Evolutionary conservation across 2,797 vertebrate species (phyloP), one percentile per base, ranked within the genome.

Genomic region (Eupleurogrammus muticus): DNA sequence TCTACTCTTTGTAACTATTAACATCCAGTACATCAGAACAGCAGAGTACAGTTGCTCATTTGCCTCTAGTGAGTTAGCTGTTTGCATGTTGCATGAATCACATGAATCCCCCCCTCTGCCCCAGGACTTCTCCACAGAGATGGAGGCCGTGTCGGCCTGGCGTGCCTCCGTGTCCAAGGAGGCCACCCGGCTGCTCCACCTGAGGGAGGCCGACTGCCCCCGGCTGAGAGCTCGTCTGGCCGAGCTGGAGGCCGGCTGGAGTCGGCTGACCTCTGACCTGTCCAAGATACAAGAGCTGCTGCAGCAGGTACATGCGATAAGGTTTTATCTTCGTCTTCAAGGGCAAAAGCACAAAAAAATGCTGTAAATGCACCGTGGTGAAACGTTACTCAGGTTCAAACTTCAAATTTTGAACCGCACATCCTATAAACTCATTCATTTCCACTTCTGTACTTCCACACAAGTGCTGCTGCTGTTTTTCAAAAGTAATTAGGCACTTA

Each of bases 111-210:
- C 24, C 49, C 21, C 35, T 62, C 1, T 60, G 17, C 2, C 8
- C 14, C 64, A 99, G 98, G 90, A 94, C 51, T 95, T 99, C 80
- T 93, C 90, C 20, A 92, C 94, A 87, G 95, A 97, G 85, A 77
- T 91, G 35, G 94, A 95, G 75, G 86, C 87, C 64, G 93, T 92
- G 77, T 95, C 94, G 1, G 89, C 83, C 10, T 89, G 95, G 79
- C 97, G 92, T 81, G 91, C 83, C 0, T 94, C 93, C 0, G 94
- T 92, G 8, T 74, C 94, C 46, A 92, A 83, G 52, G 84, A 91
- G 0, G 95, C 94, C 19, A 86, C 90, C 62, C 93, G 90, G 56
- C 94, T 98, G 60, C 90, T 96, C 56, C 93, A 93, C 0, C 85
- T 96, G 82, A 96, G 92, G 55, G 91, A 95, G 50, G 92, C 91